phyloP scores from a whole-genome alignment of 2,113 vertebrate species.

The Chlorodrepanis virens region DNA sequence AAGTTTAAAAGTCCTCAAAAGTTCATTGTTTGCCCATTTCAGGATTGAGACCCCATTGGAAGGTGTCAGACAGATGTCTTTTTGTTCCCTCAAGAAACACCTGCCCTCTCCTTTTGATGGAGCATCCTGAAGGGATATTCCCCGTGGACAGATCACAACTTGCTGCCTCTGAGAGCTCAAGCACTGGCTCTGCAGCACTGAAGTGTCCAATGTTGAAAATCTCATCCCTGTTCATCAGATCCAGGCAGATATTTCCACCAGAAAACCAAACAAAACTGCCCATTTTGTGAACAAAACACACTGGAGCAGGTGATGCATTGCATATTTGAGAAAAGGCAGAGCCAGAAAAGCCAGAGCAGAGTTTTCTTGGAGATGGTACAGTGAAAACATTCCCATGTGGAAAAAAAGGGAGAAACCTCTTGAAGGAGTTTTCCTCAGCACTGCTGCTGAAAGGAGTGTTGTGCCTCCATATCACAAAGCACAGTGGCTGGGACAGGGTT shows the following conservation, averaged over 20 bases:
- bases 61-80: not conserved
- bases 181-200: not conserved
- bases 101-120: not conserved
- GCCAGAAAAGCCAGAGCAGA: not conserved
- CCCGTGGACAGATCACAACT: accelerated
- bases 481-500: not conserved
- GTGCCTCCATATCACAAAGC: not conserved
- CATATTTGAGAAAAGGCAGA: not conserved
- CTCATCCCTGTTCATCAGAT: not conserved
- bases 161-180: not conserved
- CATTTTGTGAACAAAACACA: not conserved
- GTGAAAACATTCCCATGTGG: not conserved
- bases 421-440: not conserved
- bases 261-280: not conserved
- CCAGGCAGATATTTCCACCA: not conserved
- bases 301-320: not conserved
- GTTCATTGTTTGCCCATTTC: not conserved
- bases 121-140: not conserved
- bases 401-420: not conserved
- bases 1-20: not conserved
- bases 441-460: not conserved
- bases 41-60: accelerated
- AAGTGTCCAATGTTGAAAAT: not conserved
- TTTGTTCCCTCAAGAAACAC: not conserved
- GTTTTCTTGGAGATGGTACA: not conserved